These are phyloP conservation scores for Cyaniris semiargus DNA, from an alignment of 2,888 invertebrate species.

Conservation along the genomic window DNA sequence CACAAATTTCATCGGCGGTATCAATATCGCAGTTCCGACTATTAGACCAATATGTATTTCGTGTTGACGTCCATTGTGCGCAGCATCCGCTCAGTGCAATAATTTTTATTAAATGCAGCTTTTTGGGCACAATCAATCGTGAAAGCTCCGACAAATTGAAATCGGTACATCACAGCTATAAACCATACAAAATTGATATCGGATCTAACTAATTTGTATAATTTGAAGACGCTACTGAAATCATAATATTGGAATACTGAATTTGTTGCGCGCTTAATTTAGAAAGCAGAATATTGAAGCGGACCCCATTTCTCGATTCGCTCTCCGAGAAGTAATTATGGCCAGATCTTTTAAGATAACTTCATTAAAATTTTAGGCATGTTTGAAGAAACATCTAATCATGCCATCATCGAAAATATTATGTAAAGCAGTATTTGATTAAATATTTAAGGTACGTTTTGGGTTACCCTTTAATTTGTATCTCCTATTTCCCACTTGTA, in stretches of 20 bases:
- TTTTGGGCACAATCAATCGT: constrained; percentile 14
- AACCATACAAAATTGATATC: not conserved
- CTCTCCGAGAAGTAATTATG: constrained; percentile 16
- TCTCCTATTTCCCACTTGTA: constrained; percentile 7
- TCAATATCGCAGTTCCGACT: constrained; percentile 76
- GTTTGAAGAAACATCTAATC: not conserved
- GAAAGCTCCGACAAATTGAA: constrained; percentile 21
- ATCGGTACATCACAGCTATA: not conserved
- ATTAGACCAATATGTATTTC: constrained; percentile 72
- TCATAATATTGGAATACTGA: constrained; percentile 7
- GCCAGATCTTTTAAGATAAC: constrained; percentile 17
- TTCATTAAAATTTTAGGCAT: constrained; percentile 1
- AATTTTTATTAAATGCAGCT: constrained; percentile 26
- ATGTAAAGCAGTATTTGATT: not conserved
- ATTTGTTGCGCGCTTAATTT: constrained; percentile 8
- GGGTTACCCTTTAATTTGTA: not conserved
- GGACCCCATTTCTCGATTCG: constrained; percentile 6
- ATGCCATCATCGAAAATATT: not conserved
- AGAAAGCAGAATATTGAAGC: not conserved
- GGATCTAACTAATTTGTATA: not conserved
- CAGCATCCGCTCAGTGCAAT: constrained; percentile 38
- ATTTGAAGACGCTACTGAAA: not conserved
- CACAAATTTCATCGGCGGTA: constrained; percentile 67
- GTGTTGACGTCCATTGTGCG: constrained; percentile 63
- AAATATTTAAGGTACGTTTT: not conserved